A percentile compares a stretch with the other conserved stretches of the same genome.
Conservation (phyloP, 2,888 invertebrate genomes). For the Acronicta leporina region DNA sequence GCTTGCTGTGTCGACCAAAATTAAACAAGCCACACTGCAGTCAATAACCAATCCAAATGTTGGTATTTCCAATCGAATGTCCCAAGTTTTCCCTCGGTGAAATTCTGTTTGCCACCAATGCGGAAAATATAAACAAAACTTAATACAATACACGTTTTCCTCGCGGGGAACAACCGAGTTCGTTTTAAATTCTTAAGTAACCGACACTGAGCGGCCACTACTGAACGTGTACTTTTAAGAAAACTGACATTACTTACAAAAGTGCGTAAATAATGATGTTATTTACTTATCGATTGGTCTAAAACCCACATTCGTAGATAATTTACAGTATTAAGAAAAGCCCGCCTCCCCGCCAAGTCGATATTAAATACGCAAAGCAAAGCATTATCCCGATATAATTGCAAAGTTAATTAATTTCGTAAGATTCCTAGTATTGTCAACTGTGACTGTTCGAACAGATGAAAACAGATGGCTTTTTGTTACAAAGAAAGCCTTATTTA, state of each 20-base stretch:
- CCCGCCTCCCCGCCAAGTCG: too few relatives aligned
- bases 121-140: slow-evolving; percentile 41
- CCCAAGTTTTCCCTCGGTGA: slow-evolving; percentile 21
- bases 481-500: slow-evolving; percentile 11
- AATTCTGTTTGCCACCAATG: slow-evolving; percentile 35
- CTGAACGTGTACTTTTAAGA: not conserved
- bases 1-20: slow-evolving; percentile 12
- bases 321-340: too few relatives aligned
- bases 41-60: slow-evolving; percentile 26
- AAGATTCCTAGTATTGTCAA: slow-evolving; percentile 41
- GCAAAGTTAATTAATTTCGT: slow-evolving; percentile 48
- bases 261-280: not conserved
- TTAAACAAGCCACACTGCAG: slow-evolving; percentile 24
- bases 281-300: too few relatives aligned
- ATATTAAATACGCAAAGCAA: slow-evolving; percentile 32
- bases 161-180: slow-evolving; percentile 31
- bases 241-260: not conserved
- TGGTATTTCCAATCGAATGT: slow-evolving; percentile 33
- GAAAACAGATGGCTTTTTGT: slow-evolving; percentile 11
- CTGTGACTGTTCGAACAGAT: slow-evolving; percentile 22
- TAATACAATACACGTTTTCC: slow-evolving; percentile 40
- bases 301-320: too few relatives aligned
- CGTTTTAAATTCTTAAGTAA: not conserved
- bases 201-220: not conserved
- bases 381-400: slow-evolving; percentile 32